These are phyloP conservation scores for Clytia hemisphaerica DNA, from an alignment of 30 jellyfish, hydroid and myxozoan genomes.

Conservation along the genomic window DNA sequence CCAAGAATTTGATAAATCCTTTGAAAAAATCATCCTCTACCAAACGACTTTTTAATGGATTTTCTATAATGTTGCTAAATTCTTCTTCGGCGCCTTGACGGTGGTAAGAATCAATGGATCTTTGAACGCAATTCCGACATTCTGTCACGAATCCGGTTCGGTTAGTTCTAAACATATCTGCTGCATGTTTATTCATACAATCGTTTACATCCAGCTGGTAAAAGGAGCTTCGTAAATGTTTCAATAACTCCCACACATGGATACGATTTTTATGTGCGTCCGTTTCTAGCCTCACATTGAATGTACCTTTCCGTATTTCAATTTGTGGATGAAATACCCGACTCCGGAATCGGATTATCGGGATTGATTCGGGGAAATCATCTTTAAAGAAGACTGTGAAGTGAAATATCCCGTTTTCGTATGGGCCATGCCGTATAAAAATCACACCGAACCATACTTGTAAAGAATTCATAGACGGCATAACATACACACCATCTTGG, in stretches of 20 bases:
- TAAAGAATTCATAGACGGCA: conserved; percentile 77
- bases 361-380: conserved; percentile 61
- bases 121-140: conserved; percentile 66
- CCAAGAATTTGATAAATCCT: conserved; percentile 19
- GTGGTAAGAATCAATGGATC: conserved; percentile 52
- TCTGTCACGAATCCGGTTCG: conserved; percentile 43
- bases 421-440: conserved; percentile 71
- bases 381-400: conserved; percentile 54
- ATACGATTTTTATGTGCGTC: not conserved
- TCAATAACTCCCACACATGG: conserved; percentile 52
- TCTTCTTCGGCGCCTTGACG: conserved; percentile 37
- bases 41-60: conserved; percentile 61
- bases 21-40: conserved; percentile 5
- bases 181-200: conserved; percentile 31
- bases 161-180: conserved; percentile 13
- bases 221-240: conserved; percentile 46
- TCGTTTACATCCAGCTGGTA: conserved; percentile 6
- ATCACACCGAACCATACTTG: conserved; percentile 87
- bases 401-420: conserved; percentile 82
- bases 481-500: conserved; percentile 68
- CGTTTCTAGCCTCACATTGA: conserved; percentile 25
- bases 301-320: conserved; percentile 34
- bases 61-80: conserved; percentile 24
- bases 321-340: conserved; percentile 70
- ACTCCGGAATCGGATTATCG: conserved; percentile 57